Percentiles rank a stretch among this genome's conserved stretches.
These are phyloP conservation scores for Thalassaphorura encarpata DNA, from an alignment of 1,140 invertebrate genomes.

Conservation along the genomic window DNA sequence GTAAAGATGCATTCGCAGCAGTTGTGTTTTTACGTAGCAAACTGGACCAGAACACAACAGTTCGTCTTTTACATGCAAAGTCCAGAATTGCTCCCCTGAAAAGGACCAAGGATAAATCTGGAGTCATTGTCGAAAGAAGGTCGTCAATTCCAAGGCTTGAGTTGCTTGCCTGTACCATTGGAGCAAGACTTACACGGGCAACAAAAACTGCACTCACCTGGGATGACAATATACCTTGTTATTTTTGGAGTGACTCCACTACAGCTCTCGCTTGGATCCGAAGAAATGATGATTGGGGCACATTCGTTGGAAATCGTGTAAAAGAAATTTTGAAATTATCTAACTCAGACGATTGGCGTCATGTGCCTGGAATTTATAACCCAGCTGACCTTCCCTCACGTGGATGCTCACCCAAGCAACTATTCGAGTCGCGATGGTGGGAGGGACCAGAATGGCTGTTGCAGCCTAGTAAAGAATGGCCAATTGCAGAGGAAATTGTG, in stretches of 20 bases:
- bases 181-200: slow-evolving; percentile 6
- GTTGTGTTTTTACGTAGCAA: neutral
- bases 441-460: neutral
- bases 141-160: slow-evolving; percentile 13
- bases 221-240: neutral
- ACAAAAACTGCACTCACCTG: neutral
- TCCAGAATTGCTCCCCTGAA: slow-evolving; percentile 10
- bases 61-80: slow-evolving; percentile 2
- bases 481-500: neutral
- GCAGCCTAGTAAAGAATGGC: neutral
- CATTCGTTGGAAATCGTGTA: slow-evolving; percentile 27
- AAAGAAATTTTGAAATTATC: slow-evolving; percentile 22
- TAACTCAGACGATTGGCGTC: slow-evolving; percentile 10
- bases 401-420: slow-evolving; percentile 2
- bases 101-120: neutral
- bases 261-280: slow-evolving; percentile 34
- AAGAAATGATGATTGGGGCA: slow-evolving; percentile 20
- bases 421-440: neutral
- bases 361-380: slow-evolving; percentile 17
- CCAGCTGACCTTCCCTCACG: slow-evolving; percentile 26
- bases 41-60: neutral
- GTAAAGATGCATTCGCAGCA: slow-evolving; percentile 7
- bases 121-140: no score
- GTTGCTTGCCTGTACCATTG: slow-evolving; percentile 17
- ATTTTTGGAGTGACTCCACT: slow-evolving; percentile 34